These are phyloP conservation scores for Passer domesticus DNA, from an alignment of 2,113 vertebrate species.

Conservation along the genomic window DNA sequence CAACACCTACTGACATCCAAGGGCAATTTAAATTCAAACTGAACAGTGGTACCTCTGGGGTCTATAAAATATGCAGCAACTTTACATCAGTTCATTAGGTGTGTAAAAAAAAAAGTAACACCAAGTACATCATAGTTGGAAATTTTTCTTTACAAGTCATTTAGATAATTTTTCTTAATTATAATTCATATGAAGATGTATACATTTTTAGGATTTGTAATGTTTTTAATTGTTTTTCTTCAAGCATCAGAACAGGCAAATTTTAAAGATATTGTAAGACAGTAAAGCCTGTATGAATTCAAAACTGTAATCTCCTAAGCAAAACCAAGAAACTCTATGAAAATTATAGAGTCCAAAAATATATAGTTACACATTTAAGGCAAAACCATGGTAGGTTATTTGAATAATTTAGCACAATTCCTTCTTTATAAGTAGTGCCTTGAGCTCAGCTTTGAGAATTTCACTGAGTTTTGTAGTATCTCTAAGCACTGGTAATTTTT, in stretches of 20 bases:
- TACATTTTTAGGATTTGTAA: not conserved
- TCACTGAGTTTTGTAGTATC: not conserved
- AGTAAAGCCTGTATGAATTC: not conserved
- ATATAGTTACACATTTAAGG: not conserved
- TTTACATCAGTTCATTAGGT: not conserved
- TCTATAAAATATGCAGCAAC: not conserved
- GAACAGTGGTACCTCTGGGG: not conserved
- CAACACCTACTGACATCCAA: not conserved
- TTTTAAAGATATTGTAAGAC: not conserved
- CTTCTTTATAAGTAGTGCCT: constrained; percentile 54
- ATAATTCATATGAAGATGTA: not conserved
- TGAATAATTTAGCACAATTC: constrained; percentile 42
- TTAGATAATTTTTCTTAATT: not conserved
- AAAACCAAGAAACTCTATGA: not conserved
- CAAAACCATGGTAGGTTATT: not conserved
- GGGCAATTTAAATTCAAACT: not conserved
- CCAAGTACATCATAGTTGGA: not conserved
- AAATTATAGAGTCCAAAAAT: not conserved
- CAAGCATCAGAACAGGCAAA: not conserved
- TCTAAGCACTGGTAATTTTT: not conserved
- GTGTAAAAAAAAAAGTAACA: not conserved
- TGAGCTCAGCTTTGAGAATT: constrained; percentile 36
- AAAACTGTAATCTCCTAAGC: not conserved
- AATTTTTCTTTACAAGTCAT: not conserved
- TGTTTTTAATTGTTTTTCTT: not conserved